Evolutionary conservation across 2,113 vertebrate genomes (phyloP).

Genomic region (Seriola rivoliana): DNA sequence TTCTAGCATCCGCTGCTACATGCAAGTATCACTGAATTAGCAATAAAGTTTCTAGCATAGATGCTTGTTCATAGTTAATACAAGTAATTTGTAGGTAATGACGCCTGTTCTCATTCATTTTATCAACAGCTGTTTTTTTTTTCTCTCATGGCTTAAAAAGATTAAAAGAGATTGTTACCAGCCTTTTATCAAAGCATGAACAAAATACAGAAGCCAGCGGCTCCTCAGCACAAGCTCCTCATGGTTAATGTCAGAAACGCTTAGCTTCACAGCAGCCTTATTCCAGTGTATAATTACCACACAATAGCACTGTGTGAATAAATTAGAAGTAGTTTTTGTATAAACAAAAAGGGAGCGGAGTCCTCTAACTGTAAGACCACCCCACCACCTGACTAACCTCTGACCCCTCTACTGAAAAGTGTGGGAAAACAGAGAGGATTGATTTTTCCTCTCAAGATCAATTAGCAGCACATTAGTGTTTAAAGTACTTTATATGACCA

Average conservation of each 20-base stretch:
- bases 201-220: neutral
- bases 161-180: neutral
- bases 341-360: neutral
- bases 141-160: slow-evolving; percentile 2
- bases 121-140: neutral
- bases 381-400: too few species aligned
- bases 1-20: slow-evolving; percentile 38
- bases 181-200: slow-evolving; percentile 23
- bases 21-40: slow-evolving; percentile 48
- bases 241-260: slow-evolving; percentile 9
- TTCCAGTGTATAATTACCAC: slow-evolving; percentile 45
- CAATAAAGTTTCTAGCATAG: slow-evolving; percentile 55
- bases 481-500: neutral
- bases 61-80: slow-evolving; percentile 39
- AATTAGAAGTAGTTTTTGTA: neutral
- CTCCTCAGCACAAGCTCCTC: slow-evolving; percentile 9
- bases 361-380: neutral
- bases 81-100: slow-evolving; percentile 15
- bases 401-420: neutral
- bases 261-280: slow-evolving; percentile 40
- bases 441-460: neutral
- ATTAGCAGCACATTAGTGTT: neutral
- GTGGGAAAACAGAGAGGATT: too few species aligned
- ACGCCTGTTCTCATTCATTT: neutral
- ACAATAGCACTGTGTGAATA: slow-evolving; percentile 11